Base-by-base conservation (phyloP, 2,113 vertebrate species). In the Seriola dumerili region DNA sequence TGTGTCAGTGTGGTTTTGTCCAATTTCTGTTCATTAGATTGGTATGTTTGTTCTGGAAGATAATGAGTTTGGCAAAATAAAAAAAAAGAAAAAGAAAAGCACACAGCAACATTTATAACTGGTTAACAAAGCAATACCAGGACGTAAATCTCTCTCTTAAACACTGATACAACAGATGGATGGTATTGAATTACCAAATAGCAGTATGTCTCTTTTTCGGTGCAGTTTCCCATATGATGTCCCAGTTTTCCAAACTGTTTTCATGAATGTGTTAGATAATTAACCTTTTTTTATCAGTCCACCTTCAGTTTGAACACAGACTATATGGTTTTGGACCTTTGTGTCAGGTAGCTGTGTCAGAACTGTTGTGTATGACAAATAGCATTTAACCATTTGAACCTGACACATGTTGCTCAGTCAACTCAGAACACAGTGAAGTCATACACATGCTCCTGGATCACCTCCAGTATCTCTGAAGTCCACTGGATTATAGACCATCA, bases 41-140 rank as follows among this genome's bases (percentile, higher is more conserved):
- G 85, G 80, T 85, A 83, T 89, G 71, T 85, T 83, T 86, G 19
- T 6, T 88, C 40, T 72, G 57, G 34, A 14, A 65, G 42, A 71
- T 72, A 50, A 86, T 32, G 32, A 70, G 29, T 3, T 0, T 0
- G 21, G 57, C 1, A 21, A 7, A 42, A 42, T 10, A 11, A 42
- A 38, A 29, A 2, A 5, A 8, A 11, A n/a, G n/a, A 42, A 42
- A 42, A 42, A 23, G 4, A 3, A 10, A 55, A 55, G 17, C 8
- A 55, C 1, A 17, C 3, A 46, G 11, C 0, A 21, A 48, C n/a
- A 44, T 21, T 13, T 19, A 34, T 0, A 1, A 17, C 10, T 73
- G 40, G 32, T 25, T 61, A 61, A 34, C 9, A 65, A 52, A 17
- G 50, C 0, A 7, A 38, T 12, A 21, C 3, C 8, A 40, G 16